Base-by-base conservation (phyloP, 2,888 invertebrate genomes). In the Ganaspis brasiliensis region DNA sequence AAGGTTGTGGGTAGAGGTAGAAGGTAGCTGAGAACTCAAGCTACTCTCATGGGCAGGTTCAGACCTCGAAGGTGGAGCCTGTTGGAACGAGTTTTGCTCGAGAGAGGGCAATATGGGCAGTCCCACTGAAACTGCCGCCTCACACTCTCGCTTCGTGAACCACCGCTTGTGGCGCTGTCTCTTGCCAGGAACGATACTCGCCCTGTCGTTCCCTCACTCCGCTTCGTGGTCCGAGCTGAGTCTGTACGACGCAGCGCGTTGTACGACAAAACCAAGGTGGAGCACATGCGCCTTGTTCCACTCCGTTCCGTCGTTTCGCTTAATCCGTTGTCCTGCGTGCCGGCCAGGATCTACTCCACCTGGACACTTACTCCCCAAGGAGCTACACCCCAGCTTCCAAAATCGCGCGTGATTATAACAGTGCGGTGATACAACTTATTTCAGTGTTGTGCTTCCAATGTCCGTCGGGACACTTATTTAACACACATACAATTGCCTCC, bases 141-240 rank as follows among this genome's bases (percentile, higher is more conserved):
- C 83, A 81, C 81, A 82, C 77, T 45, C 49, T 37, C 73, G 73
- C 82, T 82, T 75, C 57, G 24, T 67, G 77, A 74, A 78, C 45
- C 55, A 55, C 81, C 87, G 82, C 82, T 71, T 78, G 84, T 73
- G 81, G 86, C 87, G 88, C 83, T 84, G 82, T 61, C 70, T 61
- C 61, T 76, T 75, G 79, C 74, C 67, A 63, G 79, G 57, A 78
- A 78, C 74, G 74, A 79, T 59, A 79, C 79, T 77, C 81, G 84
- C 74, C 85, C 83, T 86, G 80, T 79, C 86, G 83, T 91, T 89
- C 86, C 87, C 88, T 90, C 90, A 90, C 91, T 90, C 88, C 86
- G 89, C 89, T 88, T 86, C 88, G 89, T 85, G 89, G 88, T 87
- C 89, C 89, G 89, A 89, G 85, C 84, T 77, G 84, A 80, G 81